Evolutionary conservation across 2,888 invertebrate species (phyloP).

Genomic region (Frankliniella intonsa): DNA sequence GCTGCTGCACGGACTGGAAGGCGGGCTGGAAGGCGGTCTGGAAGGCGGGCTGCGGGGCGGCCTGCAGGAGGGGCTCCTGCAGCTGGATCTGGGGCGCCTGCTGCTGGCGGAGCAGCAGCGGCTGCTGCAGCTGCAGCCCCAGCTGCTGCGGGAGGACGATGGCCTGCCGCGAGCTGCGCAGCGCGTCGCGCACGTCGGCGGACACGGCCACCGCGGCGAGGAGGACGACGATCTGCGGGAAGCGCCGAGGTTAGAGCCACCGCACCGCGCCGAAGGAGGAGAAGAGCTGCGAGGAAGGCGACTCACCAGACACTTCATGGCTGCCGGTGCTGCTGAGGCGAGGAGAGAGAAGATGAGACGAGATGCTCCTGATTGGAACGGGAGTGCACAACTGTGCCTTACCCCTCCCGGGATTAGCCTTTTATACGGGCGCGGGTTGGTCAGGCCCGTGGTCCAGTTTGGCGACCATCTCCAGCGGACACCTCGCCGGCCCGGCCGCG

Average conservation of each 20-base stretch:
- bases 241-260: background rate
- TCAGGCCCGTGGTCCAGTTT: background rate
- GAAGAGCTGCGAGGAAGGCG: background rate
- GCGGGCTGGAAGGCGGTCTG: background rate
- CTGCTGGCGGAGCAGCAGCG: background rate
- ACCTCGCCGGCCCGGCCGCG: background rate
- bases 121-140: conserved; percentile 12
- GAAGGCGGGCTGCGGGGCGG: background rate
- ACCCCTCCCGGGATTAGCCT: background rate
- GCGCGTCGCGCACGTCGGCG: background rate
- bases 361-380: background rate
- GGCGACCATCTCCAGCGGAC: background rate
- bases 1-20: background rate
- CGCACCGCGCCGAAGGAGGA: background rate
- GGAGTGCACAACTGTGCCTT: background rate
- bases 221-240: background rate
- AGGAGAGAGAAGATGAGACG: background rate
- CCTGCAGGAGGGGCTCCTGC: background rate
- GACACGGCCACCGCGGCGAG: conserved; percentile 1
- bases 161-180: background rate
- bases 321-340: background rate
- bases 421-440: background rate
- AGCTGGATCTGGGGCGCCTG: background rate
- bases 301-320: background rate
- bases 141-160: background rate